Conservation (phyloP, 2,797 vertebrate genomes). For the Chloroceryle inda region DNA sequence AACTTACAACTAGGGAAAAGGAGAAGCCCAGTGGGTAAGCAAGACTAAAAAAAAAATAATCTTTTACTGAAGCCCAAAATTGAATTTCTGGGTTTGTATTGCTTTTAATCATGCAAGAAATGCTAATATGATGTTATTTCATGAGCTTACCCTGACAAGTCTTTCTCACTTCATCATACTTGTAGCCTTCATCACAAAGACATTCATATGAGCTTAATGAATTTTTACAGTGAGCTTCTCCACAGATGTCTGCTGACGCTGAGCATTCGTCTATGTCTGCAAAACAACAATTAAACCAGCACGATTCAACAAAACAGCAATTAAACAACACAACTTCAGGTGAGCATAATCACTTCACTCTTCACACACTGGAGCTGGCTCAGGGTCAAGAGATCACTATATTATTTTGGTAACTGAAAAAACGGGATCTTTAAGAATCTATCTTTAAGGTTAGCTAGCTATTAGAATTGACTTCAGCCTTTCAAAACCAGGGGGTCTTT, state of each 20-base stretch:
- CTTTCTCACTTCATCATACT: conserved; percentile 85
- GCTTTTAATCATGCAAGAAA: neutral
- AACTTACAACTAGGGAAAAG: neutral
- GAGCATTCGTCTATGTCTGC: conserved; percentile 92
- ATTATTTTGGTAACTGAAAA: neutral
- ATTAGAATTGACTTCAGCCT: neutral
- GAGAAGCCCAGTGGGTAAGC: neutral
- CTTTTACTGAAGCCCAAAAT: neutral
- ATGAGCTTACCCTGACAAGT: conserved; percentile 88
- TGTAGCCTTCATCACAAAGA: conserved; percentile 88
- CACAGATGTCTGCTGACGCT: conserved; percentile 83
- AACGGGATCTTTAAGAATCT: neutral
- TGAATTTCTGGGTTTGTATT: neutral
- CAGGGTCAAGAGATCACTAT: neutral
- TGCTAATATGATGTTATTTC: neutral
- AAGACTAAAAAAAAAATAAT: neutral
- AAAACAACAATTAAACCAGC: conserved; percentile 43
- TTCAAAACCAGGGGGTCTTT: neutral
- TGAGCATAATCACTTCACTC: neutral
- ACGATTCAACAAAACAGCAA: neutral
- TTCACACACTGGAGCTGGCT: neutral
- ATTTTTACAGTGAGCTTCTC: conserved; percentile 89
- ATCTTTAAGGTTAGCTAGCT: neutral
- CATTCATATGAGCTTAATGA: conserved; percentile 88
- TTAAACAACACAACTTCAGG: neutral